Evolutionary conservation across 1,140 invertebrate genomes (phyloP), one percentile per base, ranked within the genome.

Genomic region (Episyrphus balteatus): DNA sequence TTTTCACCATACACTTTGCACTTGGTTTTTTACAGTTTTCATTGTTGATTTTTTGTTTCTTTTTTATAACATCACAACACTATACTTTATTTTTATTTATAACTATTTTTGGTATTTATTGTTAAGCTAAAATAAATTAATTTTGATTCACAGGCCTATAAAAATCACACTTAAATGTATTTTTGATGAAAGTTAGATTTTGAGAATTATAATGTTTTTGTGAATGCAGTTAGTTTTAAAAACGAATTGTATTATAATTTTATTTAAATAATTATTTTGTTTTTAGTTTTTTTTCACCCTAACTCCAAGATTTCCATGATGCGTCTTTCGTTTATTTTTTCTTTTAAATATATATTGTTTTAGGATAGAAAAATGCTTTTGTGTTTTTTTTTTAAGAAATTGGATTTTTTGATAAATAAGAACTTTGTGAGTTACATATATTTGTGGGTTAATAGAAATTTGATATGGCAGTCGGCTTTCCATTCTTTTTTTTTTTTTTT

Each of bases 401-500:
- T 34, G 39, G 46, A 44, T 42, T 50, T 50, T 50, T 32, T 47
- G 48, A 44, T 7, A 26, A 26, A 26, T 8, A 26, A 26, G 8
- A 26, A 26, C 21, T 26, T 26, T 26, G 21, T 26, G 21, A 26
- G 21, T 49, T 54, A n/a, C n/a, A n/a, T n/a, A n/a, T 53, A 55
- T 19, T 41, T 53, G 49, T 43, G 40, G 48, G 44, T 47, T 54
- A 62, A 33, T 52, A 60, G 55, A 60, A 58, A 56, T 54, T 60
- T 62, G 55, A 54, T 52, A 59, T 62, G 60, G 60, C 60, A 62
- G 60, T 62, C 62, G 51, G 45, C 45, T 47, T 47, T 40, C 30
- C 32, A 40, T 33, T 43, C 26, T 15, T 3, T 37, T 37, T 15
- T 21, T 43, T 15, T 3, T 37, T 37, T 15, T 21, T 17, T 6